Evolutionary conservation across 2,888 invertebrate species (phyloP), one percentile per base, ranked within the genome.

Genomic region (Torymus auratus): DNA sequence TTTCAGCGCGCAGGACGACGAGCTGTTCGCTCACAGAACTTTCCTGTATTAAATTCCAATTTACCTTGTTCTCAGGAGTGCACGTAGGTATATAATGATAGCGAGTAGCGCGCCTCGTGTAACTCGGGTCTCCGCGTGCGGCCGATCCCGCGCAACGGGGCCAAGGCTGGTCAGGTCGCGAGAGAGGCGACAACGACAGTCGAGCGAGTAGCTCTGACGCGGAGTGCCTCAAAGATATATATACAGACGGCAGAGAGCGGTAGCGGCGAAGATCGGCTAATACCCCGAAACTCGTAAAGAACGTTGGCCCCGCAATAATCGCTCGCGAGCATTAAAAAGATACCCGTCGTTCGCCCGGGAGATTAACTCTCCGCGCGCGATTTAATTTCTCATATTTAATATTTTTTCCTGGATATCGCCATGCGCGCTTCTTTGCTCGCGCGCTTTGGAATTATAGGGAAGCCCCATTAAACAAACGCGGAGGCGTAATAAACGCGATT

Each of bases 11-110:
- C 28, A 28, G 28, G 7, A 28, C 28, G 28, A 56, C 67, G 28
- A 68, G 55, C 23, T n/a, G 20, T 28, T 2, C 62, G 53, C 65
- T 71, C 60, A 15, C 60, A 67, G 41, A 62, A 74, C 69, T 69
- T 62, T 76, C 72, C 76, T 72, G 76, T 76, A 77, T 77, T 81
- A 81, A 77, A 81, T 81, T 77, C 72, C 73, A 77, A 77, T 81
- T 73, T 73, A 77, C 58, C 76, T 61, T 62, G 72, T 80, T 80
- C 75, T 70, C 75, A 71, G 67, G 67, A 61, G 79, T 68, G 12
- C 28, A 65, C 64, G 14, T 17, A 55, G 15, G 58, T n/a, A 41
- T 20, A 17, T 60, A 55, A 23, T 55, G 5, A 53, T 3, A 28
- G 55, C 56, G 5, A 20, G 23, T 28, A 28, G 28, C 28, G 28